Conservation (phyloP, 2,888 invertebrate genomes). For the Hydraecia micacea region DNA sequence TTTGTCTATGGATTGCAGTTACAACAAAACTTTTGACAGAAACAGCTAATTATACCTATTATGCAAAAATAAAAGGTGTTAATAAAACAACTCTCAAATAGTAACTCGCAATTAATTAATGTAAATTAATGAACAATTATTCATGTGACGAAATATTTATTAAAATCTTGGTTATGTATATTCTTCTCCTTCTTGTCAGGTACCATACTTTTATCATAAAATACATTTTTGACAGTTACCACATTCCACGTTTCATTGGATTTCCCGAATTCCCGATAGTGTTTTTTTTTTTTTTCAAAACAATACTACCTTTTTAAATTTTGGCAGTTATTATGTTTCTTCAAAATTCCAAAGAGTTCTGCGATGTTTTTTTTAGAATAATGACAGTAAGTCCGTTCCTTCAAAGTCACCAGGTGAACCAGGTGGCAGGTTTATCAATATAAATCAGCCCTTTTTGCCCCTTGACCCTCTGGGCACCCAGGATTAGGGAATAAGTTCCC, state of each 20-base stretch:
- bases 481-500: slow-evolving; percentile 76
- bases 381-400: slow-evolving; percentile 3
- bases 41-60: background rate
- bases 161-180: background rate
- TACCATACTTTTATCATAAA: background rate
- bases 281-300: background rate
- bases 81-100: too few relatives aligned
- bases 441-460: slow-evolving; percentile 74
- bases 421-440: slow-evolving; percentile 71
- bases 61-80: background rate
- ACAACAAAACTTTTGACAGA: background rate
- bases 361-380: slow-evolving; percentile 5
- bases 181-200: background rate
- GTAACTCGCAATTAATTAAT: background rate
- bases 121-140: background rate
- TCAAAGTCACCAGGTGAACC: slow-evolving; percentile 47
- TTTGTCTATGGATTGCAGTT: slow-evolving; percentile 14
- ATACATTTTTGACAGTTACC: background rate
- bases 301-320: background rate
- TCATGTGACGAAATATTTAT: background rate
- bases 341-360: too few relatives aligned
- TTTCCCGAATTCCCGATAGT: background rate
- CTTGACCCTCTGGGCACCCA: slow-evolving; percentile 73
- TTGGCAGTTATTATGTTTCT: background rate
- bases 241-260: background rate